Evolutionary conservation across 1,140 invertebrate species (phyloP).

Genomic region (Alviniconcha marisindica): DNA sequence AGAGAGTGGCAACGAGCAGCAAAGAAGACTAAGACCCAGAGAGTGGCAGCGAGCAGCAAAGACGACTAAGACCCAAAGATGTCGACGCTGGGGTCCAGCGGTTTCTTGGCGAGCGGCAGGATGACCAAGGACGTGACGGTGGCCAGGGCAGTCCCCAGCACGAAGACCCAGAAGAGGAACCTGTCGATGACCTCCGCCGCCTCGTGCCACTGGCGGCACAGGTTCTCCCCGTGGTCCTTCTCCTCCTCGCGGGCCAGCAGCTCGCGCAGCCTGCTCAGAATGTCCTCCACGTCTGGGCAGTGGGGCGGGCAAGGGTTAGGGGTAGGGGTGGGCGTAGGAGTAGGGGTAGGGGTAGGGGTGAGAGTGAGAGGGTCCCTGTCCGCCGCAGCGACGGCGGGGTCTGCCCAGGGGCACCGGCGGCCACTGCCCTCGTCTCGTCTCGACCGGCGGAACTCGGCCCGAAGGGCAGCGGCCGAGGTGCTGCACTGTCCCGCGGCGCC

Average conservation of each 20-base stretch:
- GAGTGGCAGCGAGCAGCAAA: not conserved
- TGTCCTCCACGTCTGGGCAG: not conserved
- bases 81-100: not conserved
- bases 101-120: conserved; percentile 83
- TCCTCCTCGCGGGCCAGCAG: conserved; percentile 57
- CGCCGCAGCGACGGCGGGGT: not conserved
- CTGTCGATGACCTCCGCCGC: conserved; percentile 99
- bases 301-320: not conserved
- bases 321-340: too few relatives aligned
- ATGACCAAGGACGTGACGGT: conserved; percentile 98
- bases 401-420: not conserved
- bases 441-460: not conserved
- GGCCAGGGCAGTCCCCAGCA: conserved; percentile 92
- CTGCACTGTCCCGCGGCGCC: too few relatives aligned
- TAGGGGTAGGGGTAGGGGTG: not conserved
- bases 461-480: not conserved
- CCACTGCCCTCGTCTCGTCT: not conserved
- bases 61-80: not conserved
- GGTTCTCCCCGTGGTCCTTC: conserved; percentile 45
- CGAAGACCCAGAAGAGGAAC: conserved; percentile 97
- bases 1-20: not conserved
- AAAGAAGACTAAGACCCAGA: not conserved
- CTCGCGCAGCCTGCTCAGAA: conserved; percentile 53
- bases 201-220: conserved; percentile 91
- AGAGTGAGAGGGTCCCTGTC: too few relatives aligned